These are phyloP conservation scores for Brachypalpus laphriformis DNA, from an alignment of 2,888 invertebrate species.

Conservation along the genomic window DNA sequence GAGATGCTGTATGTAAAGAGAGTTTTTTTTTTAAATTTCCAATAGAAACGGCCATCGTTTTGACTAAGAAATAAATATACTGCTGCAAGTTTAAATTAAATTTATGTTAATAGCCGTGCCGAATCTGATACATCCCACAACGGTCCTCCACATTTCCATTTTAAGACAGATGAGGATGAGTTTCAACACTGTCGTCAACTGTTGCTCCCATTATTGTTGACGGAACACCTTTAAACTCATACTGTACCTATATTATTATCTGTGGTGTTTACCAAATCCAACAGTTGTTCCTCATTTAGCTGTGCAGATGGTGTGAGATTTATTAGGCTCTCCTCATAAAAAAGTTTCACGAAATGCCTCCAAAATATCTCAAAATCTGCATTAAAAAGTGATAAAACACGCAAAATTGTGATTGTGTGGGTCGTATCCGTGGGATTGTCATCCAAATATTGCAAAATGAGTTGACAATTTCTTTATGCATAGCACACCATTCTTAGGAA, in stretches of 20 bases:
- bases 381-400: conserved; percentile 10
- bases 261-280: conserved; percentile 1
- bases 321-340: background rate
- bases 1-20: no score
- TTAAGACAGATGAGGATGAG: background rate
- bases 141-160: background rate
- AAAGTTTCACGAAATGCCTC: conserved; percentile 5
- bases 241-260: background rate
- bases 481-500: background rate
- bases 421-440: conserved; percentile 42
- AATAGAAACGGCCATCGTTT: no score
- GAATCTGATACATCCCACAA: no score
- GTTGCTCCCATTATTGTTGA: background rate
- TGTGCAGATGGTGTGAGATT: background rate
- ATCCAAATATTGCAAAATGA: conserved; percentile 36
- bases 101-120: no score
- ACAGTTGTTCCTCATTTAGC: conserved; percentile 14
- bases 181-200: background rate
- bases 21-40: no score
- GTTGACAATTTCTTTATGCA: conserved; percentile 19
- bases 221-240: background rate
- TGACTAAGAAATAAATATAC: background rate
- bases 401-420: conserved; percentile 23
- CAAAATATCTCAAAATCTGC: conserved; percentile 4
- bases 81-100: no score